Conservation (phyloP, 2,888 invertebrate genomes). For the Himalopsyche anomala region DNA sequence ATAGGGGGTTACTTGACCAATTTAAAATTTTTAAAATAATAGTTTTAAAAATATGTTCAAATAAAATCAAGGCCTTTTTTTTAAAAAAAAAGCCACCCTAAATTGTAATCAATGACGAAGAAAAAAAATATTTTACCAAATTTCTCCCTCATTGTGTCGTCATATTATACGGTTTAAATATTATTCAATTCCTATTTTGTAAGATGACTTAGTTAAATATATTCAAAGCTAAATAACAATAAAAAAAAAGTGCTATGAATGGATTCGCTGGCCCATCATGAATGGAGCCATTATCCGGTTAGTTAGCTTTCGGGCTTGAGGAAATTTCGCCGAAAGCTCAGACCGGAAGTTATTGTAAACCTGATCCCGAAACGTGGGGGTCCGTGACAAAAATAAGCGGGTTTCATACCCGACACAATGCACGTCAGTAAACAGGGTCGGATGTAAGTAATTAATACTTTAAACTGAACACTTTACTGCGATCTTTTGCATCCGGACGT, state of each 20-base stretch:
- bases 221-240: background rate
- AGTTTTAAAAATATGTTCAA: too few relatives aligned
- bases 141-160: too few relatives aligned
- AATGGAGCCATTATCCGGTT: conserved; percentile 37
- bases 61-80: too few relatives aligned
- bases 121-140: too few relatives aligned
- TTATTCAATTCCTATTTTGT: background rate
- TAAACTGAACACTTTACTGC: background rate
- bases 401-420: background rate
- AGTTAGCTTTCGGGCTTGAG: conserved; percentile 23
- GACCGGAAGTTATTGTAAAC: conserved; percentile 21
- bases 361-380: conserved; percentile 38
- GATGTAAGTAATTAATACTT: conserved; percentile 42
- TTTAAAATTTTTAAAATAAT: too few relatives aligned
- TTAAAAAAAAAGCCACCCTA: too few relatives aligned
- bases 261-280: conserved; percentile 2
- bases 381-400: conserved; percentile 33
- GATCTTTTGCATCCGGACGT: background rate
- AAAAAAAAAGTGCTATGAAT: conserved; percentile 7
- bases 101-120: too few relatives aligned
- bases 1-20: too few relatives aligned
- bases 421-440: conserved; percentile 5
- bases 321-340: conserved; percentile 29
- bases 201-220: conserved; percentile 2
- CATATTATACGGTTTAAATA: too few relatives aligned